Evolutionary conservation across 92 coral and sea anemone species (phyloP), one percentile per base, ranked within the genome.

Genomic region (Parazoanthus darwini): DNA sequence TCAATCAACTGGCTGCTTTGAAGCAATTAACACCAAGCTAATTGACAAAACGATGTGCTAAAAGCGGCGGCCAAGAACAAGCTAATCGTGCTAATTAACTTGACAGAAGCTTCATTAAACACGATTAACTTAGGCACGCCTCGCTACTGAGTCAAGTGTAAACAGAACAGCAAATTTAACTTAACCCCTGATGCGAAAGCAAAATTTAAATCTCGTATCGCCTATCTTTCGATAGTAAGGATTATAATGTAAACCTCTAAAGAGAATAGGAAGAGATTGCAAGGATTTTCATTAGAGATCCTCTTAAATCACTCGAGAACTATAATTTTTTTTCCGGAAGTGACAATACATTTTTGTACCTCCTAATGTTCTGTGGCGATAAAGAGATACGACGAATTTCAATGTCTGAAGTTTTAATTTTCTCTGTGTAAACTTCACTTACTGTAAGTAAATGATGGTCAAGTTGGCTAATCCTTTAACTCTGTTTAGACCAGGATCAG

Each of bases 101-200:
- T 68, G 87, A 84, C 78, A 84, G 87, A 84, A 72, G 87, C 44
- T 84, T 84, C 87, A 72, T 84, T 84, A 84, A 71, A 84, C 78
- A 46, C n/a, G 87, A 84, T 84, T 84, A 84, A 84, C 87, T 84
- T 84, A 42, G 87, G 78, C 79, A 84, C 87, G 87, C 87, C 87
- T 50, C 48, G 35, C n/a, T 25, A 84, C 59, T 56, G 26, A 80
- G 72, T 35, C 73, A 56, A 80, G 71, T 58, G 58, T 80, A 56
- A 80, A 80, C 85, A 80, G 48, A 80, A 18, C 43, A 23, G 46
- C 39, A 80, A 80, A 29, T 36, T 73, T 54, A 74, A 36, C 42
- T 25, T 82, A 68, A 67, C 86, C 86, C 86, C 86, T 68, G 86
- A 84, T 33, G 79, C 3, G 87, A 84, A 84, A 84, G 77, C 51